Percentiles rank a stretch among this genome's conserved stretches.
Conservation (phyloP, 2,797 vertebrate species). For the Potorous gilbertii region DNA sequence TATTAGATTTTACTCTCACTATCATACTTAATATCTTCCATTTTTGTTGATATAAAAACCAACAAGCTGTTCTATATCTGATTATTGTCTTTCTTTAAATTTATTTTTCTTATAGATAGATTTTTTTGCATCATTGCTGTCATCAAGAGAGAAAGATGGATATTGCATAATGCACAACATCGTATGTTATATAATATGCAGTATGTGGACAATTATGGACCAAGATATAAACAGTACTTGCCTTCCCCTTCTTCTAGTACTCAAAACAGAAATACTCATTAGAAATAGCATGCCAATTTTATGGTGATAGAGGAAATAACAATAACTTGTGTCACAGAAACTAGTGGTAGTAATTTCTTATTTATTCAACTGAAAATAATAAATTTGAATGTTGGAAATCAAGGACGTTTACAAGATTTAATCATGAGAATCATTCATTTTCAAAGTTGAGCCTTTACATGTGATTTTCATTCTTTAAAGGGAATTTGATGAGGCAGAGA, state of each 20-base stretch:
- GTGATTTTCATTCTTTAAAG: background rate
- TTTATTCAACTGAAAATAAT: background rate
- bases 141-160: conserved; percentile 49
- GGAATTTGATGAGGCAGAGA: background rate
- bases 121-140: conserved; percentile 62
- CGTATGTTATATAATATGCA: background rate
- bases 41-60: conserved; percentile 74
- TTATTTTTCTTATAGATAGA: conserved; percentile 66
- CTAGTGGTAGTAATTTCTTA: background rate
- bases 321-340: background rate
- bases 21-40: conserved; percentile 67
- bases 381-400: background rate
- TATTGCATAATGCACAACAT: background rate
- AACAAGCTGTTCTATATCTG: conserved; percentile 67
- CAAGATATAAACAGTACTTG: background rate
- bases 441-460: background rate
- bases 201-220: background rate
- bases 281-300: background rate
- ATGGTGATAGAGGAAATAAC: background rate
- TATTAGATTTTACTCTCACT: conserved; percentile 76
- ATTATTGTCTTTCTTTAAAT: conserved; percentile 47
- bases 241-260: background rate
- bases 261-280: conserved; percentile 51
- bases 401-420: background rate
- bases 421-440: background rate